Evolutionary conservation across 2,797 vertebrate species (phyloP), one percentile per base, ranked within the genome.

Genomic region (Trichosurus vulpecula): DNA sequence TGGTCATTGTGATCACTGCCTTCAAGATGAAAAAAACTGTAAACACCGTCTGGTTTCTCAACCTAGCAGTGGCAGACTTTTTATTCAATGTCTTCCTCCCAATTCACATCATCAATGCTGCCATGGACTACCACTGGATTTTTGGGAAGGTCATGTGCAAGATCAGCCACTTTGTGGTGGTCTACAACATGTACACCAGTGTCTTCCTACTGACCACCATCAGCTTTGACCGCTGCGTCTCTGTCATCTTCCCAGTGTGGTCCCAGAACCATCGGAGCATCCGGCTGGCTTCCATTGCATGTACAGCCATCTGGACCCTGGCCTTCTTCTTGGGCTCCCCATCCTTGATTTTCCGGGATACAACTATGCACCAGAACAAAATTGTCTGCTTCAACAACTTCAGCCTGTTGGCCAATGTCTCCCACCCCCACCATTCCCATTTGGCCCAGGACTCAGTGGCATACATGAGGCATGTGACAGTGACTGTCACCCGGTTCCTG

Each of bases 141-240:
- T 99, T 99, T 0, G 99, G 99, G 11, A 97, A 58, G 0, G 98
- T 98, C 97, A 98, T 99, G 99, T 99, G 99, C 98, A 99, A 99
- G 97, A 95, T 99, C 31, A 98, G 98, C 94, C 98, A 99, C 41
- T 99, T 99, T 2, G 96, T 99, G 14, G 99, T 99, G 98, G 99
- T 99, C 96, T 98, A 99, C 97, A 99, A 99, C 98, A 99, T 99
- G 99, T 99, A 99, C 98, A 99, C 99, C 98, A 99, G 99, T 3
- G 99, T 99, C 97, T 99, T 99, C 96, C 98, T 99, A 96, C 98
- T 99, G 92, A 99, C 99, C 9, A 94, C 99, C 97, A 99, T 99
- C 98, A 99, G 99, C 87, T 92, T 99, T 0, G 99, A 99, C 96
- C 99, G 99, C 91, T 99, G 99, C 6, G 30, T 99, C 54, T 99